Base-by-base conservation (phyloP, 2,113 vertebrate species). In the Meles meles region DNA sequence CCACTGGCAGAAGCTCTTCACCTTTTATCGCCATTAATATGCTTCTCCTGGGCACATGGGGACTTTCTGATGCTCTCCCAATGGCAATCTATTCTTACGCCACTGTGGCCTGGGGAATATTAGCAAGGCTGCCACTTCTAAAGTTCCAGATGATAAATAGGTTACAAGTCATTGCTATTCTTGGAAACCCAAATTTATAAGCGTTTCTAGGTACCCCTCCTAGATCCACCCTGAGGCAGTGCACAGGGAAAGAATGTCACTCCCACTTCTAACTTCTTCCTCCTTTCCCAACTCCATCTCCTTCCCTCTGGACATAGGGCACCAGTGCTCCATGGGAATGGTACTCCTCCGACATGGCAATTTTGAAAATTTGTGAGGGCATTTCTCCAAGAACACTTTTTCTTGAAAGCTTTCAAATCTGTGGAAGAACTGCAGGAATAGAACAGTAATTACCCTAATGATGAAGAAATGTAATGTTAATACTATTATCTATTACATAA, bases 331-430 rank as follows among this genome's bases (percentile, higher is more conserved):
- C 67, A 6, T 17, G 25, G 13, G 14, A 34, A 15, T 61, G 27
- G 3, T 17, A 65, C 52, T 67, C 6, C 29, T 34, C 71, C 74
- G 3, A n/a, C 39, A 1, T 0, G 14, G 31, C 6, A 93, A 67
- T 25, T 49, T 39, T 87, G 52, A 82, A 18, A 86, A 57, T 6
- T 44, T 69, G 7, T 67, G 12, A 94, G 15, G 18, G 4, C 15
- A 92, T 81, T 84, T 94, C 27, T 49, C 37, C 67, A 3, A 79
- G 93, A 34, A 79, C 7, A 83, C 94, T 93, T 90, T 74, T 85
- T 94, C 95, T 88, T 37, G 49, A 90, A 77, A 39, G 13, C 42
- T 79, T 92, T 95, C 31, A 85, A 57, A 93, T 88, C 47, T 93
- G 11, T 39, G 55, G 39, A 93, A 97, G 52, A 90, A 25, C 93